Evolutionary conservation across 2,113 vertebrate species (phyloP), one percentile per base, ranked within the genome.

Genomic region (Propithecus coquereli): DNA sequence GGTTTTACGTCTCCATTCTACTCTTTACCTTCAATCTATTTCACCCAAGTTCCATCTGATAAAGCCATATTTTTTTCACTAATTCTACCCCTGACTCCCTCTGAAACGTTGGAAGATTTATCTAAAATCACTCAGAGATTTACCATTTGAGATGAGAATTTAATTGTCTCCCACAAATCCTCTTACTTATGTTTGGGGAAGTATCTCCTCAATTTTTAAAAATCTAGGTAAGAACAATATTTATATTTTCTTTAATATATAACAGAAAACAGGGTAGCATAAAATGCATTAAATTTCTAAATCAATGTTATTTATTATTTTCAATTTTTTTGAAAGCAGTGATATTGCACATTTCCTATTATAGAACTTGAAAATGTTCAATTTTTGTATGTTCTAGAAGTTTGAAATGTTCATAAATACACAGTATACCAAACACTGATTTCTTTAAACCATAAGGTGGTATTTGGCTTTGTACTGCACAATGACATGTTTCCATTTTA

Each of bases 401-500:
- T 45, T 93, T 79, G 9, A 32, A 32, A 71, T 80, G 20, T 59
- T 95, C 52, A 76, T 80, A 96, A 95, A 71, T 70, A 87, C 1
- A 65, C 40, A 37, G 20, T 47, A 73, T 74, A 43, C 30, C 81
- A 89, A 95, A 77, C 12, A 8, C 5, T 91, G 37, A 74, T 91
- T 88, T 90, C 54, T 82, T 86, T 94, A 57, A 86, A 70, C n/a
- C 71, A 20, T 40, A 63, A 86, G 80, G 59, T 89, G 43, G 16
- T 74, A 7, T 94, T 95, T 96, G 86, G 6, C 91, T 96, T 91
- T 84, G 32, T 52, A 66, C 70, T 52, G 20, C 86, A 66, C 16
- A 77, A 37, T 80, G 90, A 66, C 68, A 89, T 86, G 43, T 74
- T 98, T 95, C 85, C 57, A 40, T 93, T 94, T 96, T 94, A 96